Base-by-base conservation (phyloP, 2,888 invertebrate genomes). In the Chloroclystis v-ata region DNA sequence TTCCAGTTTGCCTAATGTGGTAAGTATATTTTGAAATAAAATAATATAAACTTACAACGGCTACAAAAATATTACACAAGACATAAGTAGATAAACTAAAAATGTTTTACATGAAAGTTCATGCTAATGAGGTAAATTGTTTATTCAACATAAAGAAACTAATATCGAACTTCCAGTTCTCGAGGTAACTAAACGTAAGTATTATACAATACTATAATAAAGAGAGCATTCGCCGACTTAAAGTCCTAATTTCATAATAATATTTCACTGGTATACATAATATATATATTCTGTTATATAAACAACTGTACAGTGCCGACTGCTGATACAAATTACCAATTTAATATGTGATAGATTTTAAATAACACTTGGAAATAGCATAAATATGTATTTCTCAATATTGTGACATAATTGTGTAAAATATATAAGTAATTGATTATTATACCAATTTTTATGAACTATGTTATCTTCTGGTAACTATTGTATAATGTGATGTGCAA, bases 101-200 rank as follows among this genome's bases (percentile, higher is more conserved):
- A 63, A 62, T 40, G 69, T 73, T 76, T 77, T 76, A 78, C 80
- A 82, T 75, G 77, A 77, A 68, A 69, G 63, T 59, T 67, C 78
- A 78, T 78, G 79, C 77, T 83, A 82, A 78, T 83, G 85, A 85
- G 85, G 85, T 84, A 84, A 71, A 74, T 75, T 63, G 65, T 64
- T 67, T 63, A 68, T 64, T 64, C 65, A 63, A 69, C 73, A 68
- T 70, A 67, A 70, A 73, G 74, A 73, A 66, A 77, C 68, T 69
- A 77, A 78, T 71, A 61, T 65, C 59, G 86, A 86, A 86, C 86
- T 86, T 86, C 79, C 77, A 69, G 86, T 82, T 83, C 86, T 69
- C 65, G 71, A 82, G 86, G 86, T 86, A 86, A 86, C 85, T 86
- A 84, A 83, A 82, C 66, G 69, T 81, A 82, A 76, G 73, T 75